Conservation (phyloP, 1,140 invertebrate genomes). For the Aporrectodea caliginosa region DNA sequence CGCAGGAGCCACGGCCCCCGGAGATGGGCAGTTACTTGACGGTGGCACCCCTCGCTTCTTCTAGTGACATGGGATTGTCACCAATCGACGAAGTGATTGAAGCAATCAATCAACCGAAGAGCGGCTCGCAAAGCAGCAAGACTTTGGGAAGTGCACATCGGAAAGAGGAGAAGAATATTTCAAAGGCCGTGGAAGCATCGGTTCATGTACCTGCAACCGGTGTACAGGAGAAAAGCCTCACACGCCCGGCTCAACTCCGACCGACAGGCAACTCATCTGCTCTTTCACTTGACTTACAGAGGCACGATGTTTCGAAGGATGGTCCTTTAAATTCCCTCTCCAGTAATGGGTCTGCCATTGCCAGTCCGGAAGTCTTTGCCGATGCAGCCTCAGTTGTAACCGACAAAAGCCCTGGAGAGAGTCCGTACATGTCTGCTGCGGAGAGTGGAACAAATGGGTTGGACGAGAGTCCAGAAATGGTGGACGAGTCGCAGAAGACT, state of each 20-base stretch:
- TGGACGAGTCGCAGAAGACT: background rate
- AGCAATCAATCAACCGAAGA: background rate
- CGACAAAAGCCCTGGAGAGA: constrained; percentile 2
- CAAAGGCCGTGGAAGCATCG: background rate
- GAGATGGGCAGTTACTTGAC: background rate
- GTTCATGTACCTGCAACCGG: background rate
- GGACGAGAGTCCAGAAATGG: constrained; percentile 5
- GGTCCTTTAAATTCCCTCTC: background rate
- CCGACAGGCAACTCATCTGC: background rate
- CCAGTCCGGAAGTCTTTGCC: background rate
- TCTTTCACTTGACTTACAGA: background rate
- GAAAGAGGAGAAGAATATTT: background rate
- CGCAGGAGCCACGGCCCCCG: background rate
- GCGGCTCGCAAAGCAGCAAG: background rate
- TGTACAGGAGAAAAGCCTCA: too few species aligned
- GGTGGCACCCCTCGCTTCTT: background rate
- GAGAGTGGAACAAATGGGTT: constrained; percentile 3
- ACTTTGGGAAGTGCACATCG: background rate
- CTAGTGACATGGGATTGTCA: background rate
- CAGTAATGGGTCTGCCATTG: background rate
- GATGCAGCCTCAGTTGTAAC: background rate
- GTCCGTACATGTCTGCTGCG: constrained; percentile 13
- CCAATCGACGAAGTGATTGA: background rate
- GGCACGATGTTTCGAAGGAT: background rate
- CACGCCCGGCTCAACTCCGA: too few species aligned